Base-by-base conservation (phyloP, 2,888 invertebrate species). In the Drosophila peninsularis region DNA sequence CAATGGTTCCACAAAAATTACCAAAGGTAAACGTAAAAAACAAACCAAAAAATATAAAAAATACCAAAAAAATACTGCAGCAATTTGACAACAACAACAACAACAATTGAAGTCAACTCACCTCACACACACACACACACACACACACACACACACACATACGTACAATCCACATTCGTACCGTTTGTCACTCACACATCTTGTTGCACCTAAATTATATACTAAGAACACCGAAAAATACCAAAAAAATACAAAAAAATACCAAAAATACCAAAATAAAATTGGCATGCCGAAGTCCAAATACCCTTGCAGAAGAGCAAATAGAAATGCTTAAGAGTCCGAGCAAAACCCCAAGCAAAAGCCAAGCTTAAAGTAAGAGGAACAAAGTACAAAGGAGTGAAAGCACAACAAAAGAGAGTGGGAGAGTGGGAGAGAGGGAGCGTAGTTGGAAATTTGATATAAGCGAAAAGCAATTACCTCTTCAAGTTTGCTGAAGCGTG, bases 1-100 rank as follows among this genome's bases (percentile, higher is more conserved):
- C 92, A 80, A 90, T 92, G 82, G 82, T 91, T 75, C 91, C 91
- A 90, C 85, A 90, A 87, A 92, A 91, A 89, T 83, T 91, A 62
- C 84, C 90, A 76, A 92, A 92, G 92, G 92, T 92, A 92, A 50
- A 50, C 14, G 19, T 49, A 50, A 30, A 3, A 32, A 19, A 11
- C 19, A 41, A 58, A 36, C 21, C 10, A 41, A 39, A 39, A 37
- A 21, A 34, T 19, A 37, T 57, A 56, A 27, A 30, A 27, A 41
- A 41, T 1, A 3, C 3, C 13, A 47, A 52, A 71, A 71, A 72
- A 37, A 24, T 45, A 45, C 27, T 62, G 57, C 69, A 73, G 69
- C 37, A 39, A 54, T 70, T 61, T 75, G 52, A 70, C 69, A 63
- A 61, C 17, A 30, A 68, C 47, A 58, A 56, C 45, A 62, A 49